phyloP scores from a whole-genome alignment of 2,797 vertebrate species.

The Urophycis tenuis region DNA sequence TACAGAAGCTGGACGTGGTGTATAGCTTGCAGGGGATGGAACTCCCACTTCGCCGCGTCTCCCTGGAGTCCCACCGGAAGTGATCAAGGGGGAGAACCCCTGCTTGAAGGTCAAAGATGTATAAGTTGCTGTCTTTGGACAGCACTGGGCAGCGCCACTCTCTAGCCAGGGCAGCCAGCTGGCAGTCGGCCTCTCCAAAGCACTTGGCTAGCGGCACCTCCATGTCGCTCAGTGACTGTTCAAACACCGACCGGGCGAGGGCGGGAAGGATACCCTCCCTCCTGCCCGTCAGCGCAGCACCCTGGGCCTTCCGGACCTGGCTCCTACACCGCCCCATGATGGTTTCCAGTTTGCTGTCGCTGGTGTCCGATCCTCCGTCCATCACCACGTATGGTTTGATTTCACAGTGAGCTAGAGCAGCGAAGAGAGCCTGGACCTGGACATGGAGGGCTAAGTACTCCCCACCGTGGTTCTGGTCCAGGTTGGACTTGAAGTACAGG shows the following conservation, averaged over 20 bases:
- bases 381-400: constrained; percentile 72
- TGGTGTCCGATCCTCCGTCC: constrained; percentile 69
- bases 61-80: constrained; percentile 70
- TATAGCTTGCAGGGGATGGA: constrained; percentile 70
- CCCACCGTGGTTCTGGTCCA: constrained; percentile 68
- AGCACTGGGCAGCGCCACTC: constrained; percentile 80
- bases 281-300: constrained; percentile 41
- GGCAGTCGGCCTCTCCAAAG: constrained; percentile 76
- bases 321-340: constrained; percentile 56
- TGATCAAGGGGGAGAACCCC: constrained; percentile 70
- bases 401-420: constrained; percentile 37
- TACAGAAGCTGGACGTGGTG: constrained; percentile 60
- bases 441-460: constrained; percentile 65
- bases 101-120: constrained; percentile 69
- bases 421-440: background rate
- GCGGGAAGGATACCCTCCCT: constrained; percentile 52
- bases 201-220: constrained; percentile 72
- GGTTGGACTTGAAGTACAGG: constrained; percentile 60
- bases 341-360: constrained; percentile 65
- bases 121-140: constrained; percentile 82
- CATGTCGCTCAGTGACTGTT: constrained; percentile 69
- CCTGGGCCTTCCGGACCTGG: constrained; percentile 56
- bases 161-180: constrained; percentile 74
- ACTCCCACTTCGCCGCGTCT: background rate
- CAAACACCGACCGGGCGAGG: constrained; percentile 64